Conservation (phyloP, 2,113 vertebrate species). For the Noctilio leporinus region DNA sequence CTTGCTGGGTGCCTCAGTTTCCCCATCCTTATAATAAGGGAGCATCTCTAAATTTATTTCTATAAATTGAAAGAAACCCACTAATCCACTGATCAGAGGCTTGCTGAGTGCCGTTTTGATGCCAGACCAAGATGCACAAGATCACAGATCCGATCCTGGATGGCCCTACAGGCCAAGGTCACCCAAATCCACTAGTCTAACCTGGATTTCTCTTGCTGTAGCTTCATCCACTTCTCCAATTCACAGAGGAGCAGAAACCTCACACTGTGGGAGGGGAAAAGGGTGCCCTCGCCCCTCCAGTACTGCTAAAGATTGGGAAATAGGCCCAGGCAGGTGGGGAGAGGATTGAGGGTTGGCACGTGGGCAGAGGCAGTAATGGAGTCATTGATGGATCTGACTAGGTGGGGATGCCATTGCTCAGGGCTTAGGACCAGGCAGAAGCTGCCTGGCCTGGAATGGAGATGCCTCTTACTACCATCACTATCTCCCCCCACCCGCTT, state of each 20-base stretch:
- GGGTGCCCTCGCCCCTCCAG: not conserved
- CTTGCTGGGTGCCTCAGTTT: not conserved
- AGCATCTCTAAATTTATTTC: not conserved
- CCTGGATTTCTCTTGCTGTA: not conserved
- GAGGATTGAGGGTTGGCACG: not conserved
- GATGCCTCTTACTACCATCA: not conserved
- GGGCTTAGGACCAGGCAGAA: not conserved
- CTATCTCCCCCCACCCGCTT: not conserved
- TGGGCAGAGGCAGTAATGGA: not conserved
- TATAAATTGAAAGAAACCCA: not conserved
- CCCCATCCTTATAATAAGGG: not conserved
- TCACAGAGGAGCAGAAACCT: not conserved
- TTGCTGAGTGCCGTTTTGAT: not conserved
- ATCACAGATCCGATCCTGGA: not conserved
- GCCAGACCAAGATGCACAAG: not conserved
- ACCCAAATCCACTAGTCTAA: not conserved
- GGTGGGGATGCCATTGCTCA: not conserved
- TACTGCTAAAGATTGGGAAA: not conserved
- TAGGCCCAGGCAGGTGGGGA: not conserved
- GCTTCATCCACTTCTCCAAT: not conserved
- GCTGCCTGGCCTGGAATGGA: not conserved
- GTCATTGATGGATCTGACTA: rapidly evolving
- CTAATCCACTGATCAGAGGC: not conserved
- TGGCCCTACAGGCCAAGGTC: not conserved
- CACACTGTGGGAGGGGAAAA: not conserved